Conservation (phyloP, 2,797 vertebrate species). For the Hylomyscus alleni region DNA sequence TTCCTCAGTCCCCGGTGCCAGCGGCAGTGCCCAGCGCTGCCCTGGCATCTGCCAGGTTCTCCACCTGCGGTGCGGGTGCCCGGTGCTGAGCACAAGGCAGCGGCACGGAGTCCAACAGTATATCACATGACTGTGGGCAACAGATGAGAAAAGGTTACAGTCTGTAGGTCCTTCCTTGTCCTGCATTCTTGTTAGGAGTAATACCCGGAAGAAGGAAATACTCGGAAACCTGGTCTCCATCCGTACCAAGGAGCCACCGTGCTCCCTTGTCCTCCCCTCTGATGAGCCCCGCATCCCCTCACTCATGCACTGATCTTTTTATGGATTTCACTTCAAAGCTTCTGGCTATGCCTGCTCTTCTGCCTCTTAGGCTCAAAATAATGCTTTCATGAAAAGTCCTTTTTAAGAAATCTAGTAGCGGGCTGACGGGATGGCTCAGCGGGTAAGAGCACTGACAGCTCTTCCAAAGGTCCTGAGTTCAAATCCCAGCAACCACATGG, state of each 20-base stretch:
- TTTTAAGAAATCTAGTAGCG: background rate
- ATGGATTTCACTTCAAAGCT: background rate
- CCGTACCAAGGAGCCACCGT: background rate
- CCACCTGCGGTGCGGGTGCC: too few relatives aligned
- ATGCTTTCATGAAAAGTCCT: conserved; percentile 1
- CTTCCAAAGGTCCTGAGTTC: too few relatives aligned
- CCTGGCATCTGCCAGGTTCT: too few relatives aligned
- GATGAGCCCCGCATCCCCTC: too few relatives aligned
- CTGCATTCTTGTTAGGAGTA: background rate
- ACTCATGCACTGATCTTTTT: background rate
- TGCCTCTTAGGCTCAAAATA: background rate
- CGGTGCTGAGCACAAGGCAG: too few relatives aligned
- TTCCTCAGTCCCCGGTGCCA: too few relatives aligned
- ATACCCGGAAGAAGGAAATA: background rate
- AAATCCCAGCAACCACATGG: too few relatives aligned
- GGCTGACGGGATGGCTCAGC: too few relatives aligned
- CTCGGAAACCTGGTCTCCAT: background rate
- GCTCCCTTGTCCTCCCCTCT: too few relatives aligned
- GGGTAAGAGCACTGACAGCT: too few relatives aligned
- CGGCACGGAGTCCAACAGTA: too few relatives aligned
- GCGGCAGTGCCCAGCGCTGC: too few relatives aligned
- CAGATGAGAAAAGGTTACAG: background rate
- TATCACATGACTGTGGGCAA: background rate
- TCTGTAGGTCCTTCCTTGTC: background rate
- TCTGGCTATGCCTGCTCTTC: background rate